Evolutionary conservation across 2,113 vertebrate species (phyloP), one percentile per base, ranked within the genome.

Genomic region (Elgaria multicarinata): DNA sequence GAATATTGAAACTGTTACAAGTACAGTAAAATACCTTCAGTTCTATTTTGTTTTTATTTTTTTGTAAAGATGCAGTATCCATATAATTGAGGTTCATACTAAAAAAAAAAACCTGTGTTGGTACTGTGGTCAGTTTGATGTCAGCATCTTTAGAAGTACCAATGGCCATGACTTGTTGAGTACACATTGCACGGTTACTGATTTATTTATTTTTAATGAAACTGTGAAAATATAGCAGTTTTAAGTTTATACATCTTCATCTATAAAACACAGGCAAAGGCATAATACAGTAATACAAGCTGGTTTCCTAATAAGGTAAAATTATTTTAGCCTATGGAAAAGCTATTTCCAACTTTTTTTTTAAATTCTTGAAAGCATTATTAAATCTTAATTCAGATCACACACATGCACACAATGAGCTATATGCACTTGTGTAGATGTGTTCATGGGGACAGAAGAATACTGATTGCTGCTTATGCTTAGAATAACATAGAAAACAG

Each of bases 11-110:
- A 95, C 89, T 92, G 95, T 98, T 96, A 92, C 39, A 95, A 98
- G 96, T 97, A 98, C 95, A 98, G 94, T 90, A 98, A 98, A 98
- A 98, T 98, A 97, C 93, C 96, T 96, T 91, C 88, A 93, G 69
- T 85, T 89, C 62, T 26, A 78, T 89, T 85, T 85, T 76, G 88
- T 92, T 91, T 93, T 90, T 93, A 88, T 80, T 96, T 95, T 89
- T 94, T 95, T 93, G 93, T 95, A 96, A 97, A 97, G 97, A 97
- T 96, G 97, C 96, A 96, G 97, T 97, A 97, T 96, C 95, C 97
- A 96, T 93, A 94, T 91, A 95, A 91, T 88, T 93, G 95, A 89
- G 92, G 86, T 93, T 94, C 85, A 92, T 95, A 93, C 4, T 93
- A 71, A 85, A 95, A 96, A 96, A 96, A 46, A 87, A n/a, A n/a